Conservation (phyloP, 2,797 vertebrate genomes). For the Ctenochaetus hawaiiensis region DNA sequence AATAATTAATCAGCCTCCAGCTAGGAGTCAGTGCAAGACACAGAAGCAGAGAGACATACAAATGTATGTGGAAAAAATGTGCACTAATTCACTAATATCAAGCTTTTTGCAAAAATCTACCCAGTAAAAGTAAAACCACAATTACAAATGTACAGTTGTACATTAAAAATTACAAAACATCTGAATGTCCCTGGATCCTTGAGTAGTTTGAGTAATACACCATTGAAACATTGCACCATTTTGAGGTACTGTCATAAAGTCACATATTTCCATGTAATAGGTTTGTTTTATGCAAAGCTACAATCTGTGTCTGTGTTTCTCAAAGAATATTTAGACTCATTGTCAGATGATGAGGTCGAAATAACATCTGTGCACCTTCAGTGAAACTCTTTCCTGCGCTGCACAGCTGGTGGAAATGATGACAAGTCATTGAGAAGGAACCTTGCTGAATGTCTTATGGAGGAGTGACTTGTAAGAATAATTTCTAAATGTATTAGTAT, state of each 20-base stretch:
- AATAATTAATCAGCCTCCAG: slow-evolving; percentile 82
- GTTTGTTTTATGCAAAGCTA: not conserved
- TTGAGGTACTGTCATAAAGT: not conserved
- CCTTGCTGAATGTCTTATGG: not conserved
- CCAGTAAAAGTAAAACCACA: not conserved
- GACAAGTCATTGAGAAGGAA: not conserved
- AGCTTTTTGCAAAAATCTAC: not conserved
- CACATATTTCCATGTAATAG: too few species aligned
- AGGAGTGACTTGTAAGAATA: too few species aligned
- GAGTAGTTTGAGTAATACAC: not conserved
- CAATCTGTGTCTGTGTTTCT: not conserved
- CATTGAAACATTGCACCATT: not conserved
- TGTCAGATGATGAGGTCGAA: too few species aligned
- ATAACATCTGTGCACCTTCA: too few species aligned
- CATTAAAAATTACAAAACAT: not conserved
- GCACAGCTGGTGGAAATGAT: not conserved
- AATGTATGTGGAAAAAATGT: not conserved
- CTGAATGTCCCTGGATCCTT: too few species aligned
- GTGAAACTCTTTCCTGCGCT: not conserved
- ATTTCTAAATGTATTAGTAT: not conserved
- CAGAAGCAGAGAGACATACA: slow-evolving; percentile 11
- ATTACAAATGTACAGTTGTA: not conserved
- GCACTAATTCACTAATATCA: slow-evolving; percentile 16
- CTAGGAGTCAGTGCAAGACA: slow-evolving; percentile 39
- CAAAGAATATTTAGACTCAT: too few species aligned